A percentile compares a stretch with the other conserved stretches of the same genome.
Evolutionary conservation across 1,140 invertebrate species (phyloP).

Genomic region (Drosophila saltans): DNA sequence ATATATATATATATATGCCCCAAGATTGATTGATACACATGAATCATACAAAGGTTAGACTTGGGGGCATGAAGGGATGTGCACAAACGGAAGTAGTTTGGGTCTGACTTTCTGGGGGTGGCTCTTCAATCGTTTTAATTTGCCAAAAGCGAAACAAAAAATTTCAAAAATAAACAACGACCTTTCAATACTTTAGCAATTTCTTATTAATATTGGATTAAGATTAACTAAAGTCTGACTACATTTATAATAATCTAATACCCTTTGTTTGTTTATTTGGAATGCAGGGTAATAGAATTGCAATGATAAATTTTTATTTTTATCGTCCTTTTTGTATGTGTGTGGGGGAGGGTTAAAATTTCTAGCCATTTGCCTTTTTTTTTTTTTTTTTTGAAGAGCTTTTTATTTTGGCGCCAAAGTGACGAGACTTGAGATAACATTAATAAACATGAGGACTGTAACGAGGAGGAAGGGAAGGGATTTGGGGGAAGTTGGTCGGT

Average conservation of each 20-base stretch:
- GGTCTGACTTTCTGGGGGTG: neutral
- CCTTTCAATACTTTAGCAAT: no score
- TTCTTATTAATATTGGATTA: no score
- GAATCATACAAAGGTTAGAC: slow-evolving; percentile 50
- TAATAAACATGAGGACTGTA: slow-evolving; percentile 37
- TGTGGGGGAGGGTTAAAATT: slow-evolving; percentile 25
- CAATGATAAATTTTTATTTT: neutral
- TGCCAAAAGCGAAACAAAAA: neutral
- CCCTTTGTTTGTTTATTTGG: neutral
- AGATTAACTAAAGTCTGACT: no score
- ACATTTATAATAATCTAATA: no score
- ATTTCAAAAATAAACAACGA: no score
- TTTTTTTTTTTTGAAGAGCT: neutral
- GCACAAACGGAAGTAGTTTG: neutral
- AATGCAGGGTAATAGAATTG: neutral
- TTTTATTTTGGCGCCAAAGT: slow-evolving; percentile 34
- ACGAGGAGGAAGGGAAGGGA: neutral
- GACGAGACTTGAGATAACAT: slow-evolving; percentile 51
- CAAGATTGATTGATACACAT: slow-evolving; percentile 73
- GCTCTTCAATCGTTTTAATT: neutral
- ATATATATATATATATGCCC: slow-evolving; percentile 10
- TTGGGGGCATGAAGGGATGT: neutral
- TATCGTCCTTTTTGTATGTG: slow-evolving; percentile 2
- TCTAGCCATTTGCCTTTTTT: slow-evolving; percentile 1
- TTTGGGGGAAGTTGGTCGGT: neutral